These are phyloP conservation scores for Asarcornis scutulata DNA, from an alignment of 2,113 vertebrate genomes.

Conservation along the genomic window DNA sequence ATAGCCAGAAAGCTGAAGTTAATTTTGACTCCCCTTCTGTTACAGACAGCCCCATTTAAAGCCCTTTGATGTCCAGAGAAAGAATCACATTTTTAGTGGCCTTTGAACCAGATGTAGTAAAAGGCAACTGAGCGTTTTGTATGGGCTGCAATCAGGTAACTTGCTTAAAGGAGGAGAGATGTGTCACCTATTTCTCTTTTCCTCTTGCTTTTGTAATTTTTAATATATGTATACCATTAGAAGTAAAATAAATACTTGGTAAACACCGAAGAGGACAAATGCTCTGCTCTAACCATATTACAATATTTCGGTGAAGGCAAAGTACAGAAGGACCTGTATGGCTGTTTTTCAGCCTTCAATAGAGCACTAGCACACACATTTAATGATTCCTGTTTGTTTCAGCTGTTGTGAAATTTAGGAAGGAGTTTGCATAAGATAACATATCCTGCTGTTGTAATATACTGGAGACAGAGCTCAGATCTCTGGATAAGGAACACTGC, in stretches of 20 bases:
- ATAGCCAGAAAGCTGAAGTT: slow-evolving; percentile 40
- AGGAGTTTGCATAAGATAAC: slow-evolving; percentile 71
- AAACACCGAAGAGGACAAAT: background rate
- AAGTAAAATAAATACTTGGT: background rate
- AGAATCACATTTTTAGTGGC: slow-evolving; percentile 66
- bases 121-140: slow-evolving; percentile 51
- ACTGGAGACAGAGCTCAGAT: slow-evolving; percentile 59
- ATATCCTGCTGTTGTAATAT: slow-evolving; percentile 61
- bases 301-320: background rate
- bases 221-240: background rate
- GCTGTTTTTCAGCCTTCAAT: slow-evolving; percentile 33
- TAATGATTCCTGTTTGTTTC: slow-evolving; percentile 62
- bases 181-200: background rate
- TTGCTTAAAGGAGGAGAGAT: background rate
- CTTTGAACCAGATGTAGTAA: slow-evolving; percentile 67
- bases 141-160: slow-evolving; percentile 1
- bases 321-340: background rate
- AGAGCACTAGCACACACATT: slow-evolving; percentile 20
- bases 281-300: background rate
- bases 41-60: slow-evolving; percentile 31
- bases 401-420: slow-evolving; percentile 71
- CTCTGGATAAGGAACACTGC: slow-evolving; percentile 51
- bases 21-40: slow-evolving; percentile 30
- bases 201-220: background rate
- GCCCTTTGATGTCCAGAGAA: slow-evolving; percentile 61